Evolutionary conservation across 64 coral and sea anemone genomes (phyloP).

Genomic region (Acropora tenuis): DNA sequence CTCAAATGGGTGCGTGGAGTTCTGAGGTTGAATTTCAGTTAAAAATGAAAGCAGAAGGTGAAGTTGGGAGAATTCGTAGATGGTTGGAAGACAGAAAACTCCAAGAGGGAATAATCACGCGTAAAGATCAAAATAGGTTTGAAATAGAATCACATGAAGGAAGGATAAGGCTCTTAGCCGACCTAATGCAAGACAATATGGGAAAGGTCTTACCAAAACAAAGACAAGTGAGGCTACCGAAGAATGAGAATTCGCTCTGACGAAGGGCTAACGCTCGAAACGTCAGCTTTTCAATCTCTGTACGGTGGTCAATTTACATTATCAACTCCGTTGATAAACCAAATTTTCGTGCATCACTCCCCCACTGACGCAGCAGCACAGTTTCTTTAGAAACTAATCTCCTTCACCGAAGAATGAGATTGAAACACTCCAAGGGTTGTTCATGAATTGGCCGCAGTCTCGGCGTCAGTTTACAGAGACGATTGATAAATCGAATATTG

Average conservation of each 20-base stretch:
- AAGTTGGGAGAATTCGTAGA: not conserved
- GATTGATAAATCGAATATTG: not conserved
- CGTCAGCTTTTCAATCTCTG: no score
- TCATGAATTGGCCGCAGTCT: no score
- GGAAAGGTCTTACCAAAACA: not conserved
- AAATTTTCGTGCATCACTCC: no score
- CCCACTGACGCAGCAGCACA: no score
- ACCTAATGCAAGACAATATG: conserved; percentile 1
- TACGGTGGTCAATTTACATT: no score
- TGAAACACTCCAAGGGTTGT: no score
- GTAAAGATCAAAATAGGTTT: conserved; percentile 41
- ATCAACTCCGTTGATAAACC: no score
- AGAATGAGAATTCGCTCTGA: not conserved
- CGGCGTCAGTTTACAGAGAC: not conserved
- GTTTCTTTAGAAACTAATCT: no score
- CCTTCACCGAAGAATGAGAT: not conserved
- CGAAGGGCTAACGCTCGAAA: no score
- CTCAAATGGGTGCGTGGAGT: conserved; percentile 24
- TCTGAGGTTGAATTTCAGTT: not conserved
- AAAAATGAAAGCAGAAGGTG: conserved; percentile 14
- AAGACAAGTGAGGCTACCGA: conserved; percentile 22
- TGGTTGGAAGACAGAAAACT: conserved; percentile 27
- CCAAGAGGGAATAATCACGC: conserved; percentile 5
- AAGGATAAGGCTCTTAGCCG: conserved; percentile 1
- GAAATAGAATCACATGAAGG: no score